Evolutionary conservation across 2,113 vertebrate genomes (phyloP).

Genomic region (Elephas maximus): DNA sequence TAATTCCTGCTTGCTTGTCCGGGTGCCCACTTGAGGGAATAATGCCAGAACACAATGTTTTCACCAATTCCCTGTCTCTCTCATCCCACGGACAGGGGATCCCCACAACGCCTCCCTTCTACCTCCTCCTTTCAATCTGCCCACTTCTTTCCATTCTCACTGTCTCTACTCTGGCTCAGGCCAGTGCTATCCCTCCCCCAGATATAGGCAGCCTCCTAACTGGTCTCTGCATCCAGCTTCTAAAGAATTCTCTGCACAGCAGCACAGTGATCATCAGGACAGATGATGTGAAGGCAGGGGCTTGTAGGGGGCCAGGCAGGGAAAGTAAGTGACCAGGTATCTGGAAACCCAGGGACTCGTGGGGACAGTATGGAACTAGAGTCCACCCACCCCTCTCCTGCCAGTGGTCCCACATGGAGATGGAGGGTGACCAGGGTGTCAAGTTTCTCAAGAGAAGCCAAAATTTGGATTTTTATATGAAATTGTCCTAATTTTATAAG

Average conservation of each 20-base stretch:
- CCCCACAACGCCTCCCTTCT: rapidly evolving
- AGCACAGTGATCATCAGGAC: rapidly evolving
- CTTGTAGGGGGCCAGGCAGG: not conserved
- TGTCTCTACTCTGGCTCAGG: rapidly evolving
- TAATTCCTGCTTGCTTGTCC: rapidly evolving
- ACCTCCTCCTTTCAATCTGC: rapidly evolving
- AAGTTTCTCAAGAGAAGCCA: not conserved
- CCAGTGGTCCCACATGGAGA: rapidly evolving
- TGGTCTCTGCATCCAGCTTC: rapidly evolving
- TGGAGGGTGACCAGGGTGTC: not conserved
- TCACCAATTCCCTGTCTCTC: rapidly evolving
- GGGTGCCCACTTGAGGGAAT: not conserved
- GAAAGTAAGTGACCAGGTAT: rapidly evolving
- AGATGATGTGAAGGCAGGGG: rapidly evolving
- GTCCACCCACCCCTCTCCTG: rapidly evolving
- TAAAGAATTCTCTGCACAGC: rapidly evolving
- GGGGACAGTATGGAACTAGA: rapidly evolving
- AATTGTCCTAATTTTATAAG: not conserved
- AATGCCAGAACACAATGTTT: rapidly evolving
- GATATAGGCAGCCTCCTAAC: rapidly evolving
- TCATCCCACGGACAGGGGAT: rapidly evolving
- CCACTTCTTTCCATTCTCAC: not conserved
- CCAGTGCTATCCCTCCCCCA: rapidly evolving
- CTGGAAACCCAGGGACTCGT: not conserved
- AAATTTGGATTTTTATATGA: not conserved